These are phyloP conservation scores for Neodiprion lecontei DNA, from an alignment of 1,140 invertebrate genomes.

Conservation along the genomic window DNA sequence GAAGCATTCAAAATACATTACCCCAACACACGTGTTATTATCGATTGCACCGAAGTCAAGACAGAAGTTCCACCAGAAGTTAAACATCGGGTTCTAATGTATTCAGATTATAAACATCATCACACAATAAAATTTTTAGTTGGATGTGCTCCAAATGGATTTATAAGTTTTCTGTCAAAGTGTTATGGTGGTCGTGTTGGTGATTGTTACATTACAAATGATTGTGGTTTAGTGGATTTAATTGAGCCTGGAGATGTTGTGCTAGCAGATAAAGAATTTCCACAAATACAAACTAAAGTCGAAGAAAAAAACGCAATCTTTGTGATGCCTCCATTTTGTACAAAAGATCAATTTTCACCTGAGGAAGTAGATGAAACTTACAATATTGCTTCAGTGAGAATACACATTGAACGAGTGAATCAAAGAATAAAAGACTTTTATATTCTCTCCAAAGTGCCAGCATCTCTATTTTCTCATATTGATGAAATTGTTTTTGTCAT, in stretches of 20 bases:
- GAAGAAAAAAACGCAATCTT: constrained; percentile 29
- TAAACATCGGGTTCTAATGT: constrained; percentile 26
- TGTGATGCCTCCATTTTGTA: constrained; percentile 30
- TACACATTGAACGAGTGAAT: constrained; percentile 47
- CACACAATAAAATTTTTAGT: constrained; percentile 28
- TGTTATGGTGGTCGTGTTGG: constrained; percentile 35
- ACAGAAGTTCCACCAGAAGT: constrained; percentile 35
- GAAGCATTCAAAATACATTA: constrained; percentile 38
- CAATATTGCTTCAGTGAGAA: constrained; percentile 44
- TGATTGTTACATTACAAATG: constrained; percentile 29
- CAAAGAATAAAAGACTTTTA: constrained; percentile 38
- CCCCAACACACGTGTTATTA: constrained; percentile 38
- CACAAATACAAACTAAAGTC: constrained; percentile 17
- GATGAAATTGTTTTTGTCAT: neutral
- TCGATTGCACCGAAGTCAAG: constrained; percentile 47
- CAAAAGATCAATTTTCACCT: constrained; percentile 35
- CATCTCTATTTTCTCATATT: neutral
- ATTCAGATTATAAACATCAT: constrained; percentile 25
- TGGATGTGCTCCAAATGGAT: constrained; percentile 28
- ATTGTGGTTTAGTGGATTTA: constrained; percentile 40
- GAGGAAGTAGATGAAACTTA: constrained; percentile 38
- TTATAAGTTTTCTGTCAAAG: constrained; percentile 34
- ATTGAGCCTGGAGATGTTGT: constrained; percentile 37
- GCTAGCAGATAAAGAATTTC: constrained; percentile 46
- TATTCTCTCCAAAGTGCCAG: constrained; percentile 21